These are phyloP conservation scores for Balanococcus diminutus DNA, from an alignment of 2,888 invertebrate species.

Conservation along the genomic window DNA sequence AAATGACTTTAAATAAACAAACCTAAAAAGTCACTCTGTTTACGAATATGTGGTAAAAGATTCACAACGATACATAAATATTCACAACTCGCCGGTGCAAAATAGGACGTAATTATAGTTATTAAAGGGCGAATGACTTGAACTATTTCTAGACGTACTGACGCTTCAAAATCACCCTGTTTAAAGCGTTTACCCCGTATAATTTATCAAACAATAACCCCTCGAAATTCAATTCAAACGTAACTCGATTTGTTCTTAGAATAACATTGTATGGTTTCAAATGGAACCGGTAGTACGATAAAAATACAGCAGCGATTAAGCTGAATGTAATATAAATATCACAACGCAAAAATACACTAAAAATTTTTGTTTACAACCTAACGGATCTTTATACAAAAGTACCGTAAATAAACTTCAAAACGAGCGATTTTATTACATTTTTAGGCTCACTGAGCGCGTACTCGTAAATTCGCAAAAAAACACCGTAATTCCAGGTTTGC, in stretches of 20 bases:
- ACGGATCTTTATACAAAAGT: not conserved
- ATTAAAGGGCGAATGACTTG: not conserved
- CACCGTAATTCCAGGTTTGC: not conserved
- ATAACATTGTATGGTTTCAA: not conserved
- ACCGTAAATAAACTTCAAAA: not conserved
- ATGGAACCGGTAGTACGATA: not conserved
- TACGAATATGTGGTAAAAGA: not conserved
- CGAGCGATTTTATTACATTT: not conserved
- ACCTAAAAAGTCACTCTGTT: not conserved
- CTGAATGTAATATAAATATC: conserved; percentile 22
- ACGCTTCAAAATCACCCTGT: not conserved
- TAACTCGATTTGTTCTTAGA: not conserved
- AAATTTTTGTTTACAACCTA: not conserved
- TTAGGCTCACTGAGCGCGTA: not conserved
- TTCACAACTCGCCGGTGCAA: conserved; percentile 6
- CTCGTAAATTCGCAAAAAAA: not conserved
- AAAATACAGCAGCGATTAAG: not conserved
- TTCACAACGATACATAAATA: conserved; percentile 32
- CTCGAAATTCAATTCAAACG: not conserved
- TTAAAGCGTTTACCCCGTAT: not conserved
- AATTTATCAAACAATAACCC: not conserved
- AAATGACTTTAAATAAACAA: not conserved
- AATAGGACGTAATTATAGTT: conserved; percentile 1
- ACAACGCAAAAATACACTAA: conserved; percentile 17
- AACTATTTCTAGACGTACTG: not conserved